Conservation (phyloP, 2,113 vertebrate species). For the Planiliza haematocheilus region DNA sequence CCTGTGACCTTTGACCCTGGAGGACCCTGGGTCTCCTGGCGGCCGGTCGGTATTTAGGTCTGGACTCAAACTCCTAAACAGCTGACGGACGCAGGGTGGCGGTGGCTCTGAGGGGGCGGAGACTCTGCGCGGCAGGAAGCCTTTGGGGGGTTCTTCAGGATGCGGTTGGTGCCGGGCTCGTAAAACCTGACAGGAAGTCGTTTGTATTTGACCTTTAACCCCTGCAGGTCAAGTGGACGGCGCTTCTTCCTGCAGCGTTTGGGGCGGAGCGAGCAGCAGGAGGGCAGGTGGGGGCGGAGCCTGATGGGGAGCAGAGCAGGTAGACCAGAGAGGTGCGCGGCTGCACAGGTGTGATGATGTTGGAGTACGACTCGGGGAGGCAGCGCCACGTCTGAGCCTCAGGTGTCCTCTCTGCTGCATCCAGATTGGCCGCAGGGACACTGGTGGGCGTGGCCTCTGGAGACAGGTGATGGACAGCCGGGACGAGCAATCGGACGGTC, state of each 20-base stretch:
- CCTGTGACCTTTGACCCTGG: constrained; percentile 44
- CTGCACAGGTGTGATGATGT: constrained; percentile 87
- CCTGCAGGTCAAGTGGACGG: constrained; percentile 71
- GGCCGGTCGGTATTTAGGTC: constrained; percentile 81
- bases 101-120: constrained; percentile 55
- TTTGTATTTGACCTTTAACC: constrained; percentile 87
- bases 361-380: constrained; percentile 84
- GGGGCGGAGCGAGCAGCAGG: constrained; percentile 47
- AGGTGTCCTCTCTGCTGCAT: constrained; percentile 83
- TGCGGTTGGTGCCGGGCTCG: constrained; percentile 84
- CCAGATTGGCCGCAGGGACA: constrained; percentile 24
- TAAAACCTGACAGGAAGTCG: constrained; percentile 85
- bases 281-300: constrained; percentile 71
- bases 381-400: constrained; percentile 81
- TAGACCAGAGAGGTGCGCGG: constrained; percentile 86
- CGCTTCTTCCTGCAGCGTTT: constrained; percentile 75
- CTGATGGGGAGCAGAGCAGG: constrained; percentile 87
- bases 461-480: constrained; percentile 80
- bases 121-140: constrained; percentile 27
- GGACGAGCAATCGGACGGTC: constrained; percentile 80
- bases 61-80: constrained; percentile 85
- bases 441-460: constrained; percentile 39
- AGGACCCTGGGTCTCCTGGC: constrained; percentile 51
- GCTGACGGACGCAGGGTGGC: constrained; percentile 75
- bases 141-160: constrained; percentile 82